These are phyloP conservation scores for Bryconaethiops microstoma DNA, from an alignment of 2,797 vertebrate species.

Conservation along the genomic window DNA sequence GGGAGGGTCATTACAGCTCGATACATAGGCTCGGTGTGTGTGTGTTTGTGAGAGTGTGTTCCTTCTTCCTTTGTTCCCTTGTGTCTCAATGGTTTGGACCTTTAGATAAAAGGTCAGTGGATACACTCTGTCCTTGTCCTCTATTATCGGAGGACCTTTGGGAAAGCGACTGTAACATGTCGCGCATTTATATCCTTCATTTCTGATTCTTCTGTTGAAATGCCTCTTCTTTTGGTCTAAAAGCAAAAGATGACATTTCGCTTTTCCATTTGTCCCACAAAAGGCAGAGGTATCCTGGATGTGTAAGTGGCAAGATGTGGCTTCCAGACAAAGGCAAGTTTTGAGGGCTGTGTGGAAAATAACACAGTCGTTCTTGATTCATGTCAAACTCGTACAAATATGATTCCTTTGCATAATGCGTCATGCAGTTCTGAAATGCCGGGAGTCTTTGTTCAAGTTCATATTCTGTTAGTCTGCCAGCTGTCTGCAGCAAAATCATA, in stretches of 20 bases:
- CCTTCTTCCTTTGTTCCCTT: slow-evolving; percentile 42
- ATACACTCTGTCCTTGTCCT: slow-evolving; percentile 49
- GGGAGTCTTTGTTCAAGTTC: slow-evolving; percentile 19
- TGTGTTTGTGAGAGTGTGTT: slow-evolving; percentile 21
- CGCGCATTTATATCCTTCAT: slow-evolving; percentile 53
- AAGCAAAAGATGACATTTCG: slow-evolving; percentile 57
- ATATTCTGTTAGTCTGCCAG: slow-evolving; percentile 1
- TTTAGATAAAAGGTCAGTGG: slow-evolving; percentile 61
- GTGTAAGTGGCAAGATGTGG: slow-evolving; percentile 15
- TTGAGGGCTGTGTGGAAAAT: slow-evolving; percentile 1
- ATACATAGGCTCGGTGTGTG: slow-evolving; percentile 49
- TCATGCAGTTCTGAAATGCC: neutral
- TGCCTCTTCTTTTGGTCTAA: slow-evolving; percentile 39
- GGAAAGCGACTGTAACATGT: slow-evolving; percentile 47
- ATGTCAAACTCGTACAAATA: slow-evolving; percentile 26
- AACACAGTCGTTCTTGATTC: slow-evolving; percentile 4
- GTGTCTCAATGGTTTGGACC: slow-evolving; percentile 48
- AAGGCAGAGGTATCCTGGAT: slow-evolving; percentile 21
- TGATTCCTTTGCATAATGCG: slow-evolving; percentile 7
- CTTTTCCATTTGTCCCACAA: slow-evolving; percentile 50
- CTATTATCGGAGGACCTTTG: slow-evolving; percentile 53
- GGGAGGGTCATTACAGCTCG: slow-evolving; percentile 58
- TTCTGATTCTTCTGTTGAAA: slow-evolving; percentile 53
- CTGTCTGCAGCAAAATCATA: neutral
- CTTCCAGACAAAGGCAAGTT: slow-evolving; percentile 35